Evolutionary conservation across 2,888 invertebrate genomes (phyloP), one percentile per base, ranked within the genome.

Genomic region (Tupiocoris notatus): DNA sequence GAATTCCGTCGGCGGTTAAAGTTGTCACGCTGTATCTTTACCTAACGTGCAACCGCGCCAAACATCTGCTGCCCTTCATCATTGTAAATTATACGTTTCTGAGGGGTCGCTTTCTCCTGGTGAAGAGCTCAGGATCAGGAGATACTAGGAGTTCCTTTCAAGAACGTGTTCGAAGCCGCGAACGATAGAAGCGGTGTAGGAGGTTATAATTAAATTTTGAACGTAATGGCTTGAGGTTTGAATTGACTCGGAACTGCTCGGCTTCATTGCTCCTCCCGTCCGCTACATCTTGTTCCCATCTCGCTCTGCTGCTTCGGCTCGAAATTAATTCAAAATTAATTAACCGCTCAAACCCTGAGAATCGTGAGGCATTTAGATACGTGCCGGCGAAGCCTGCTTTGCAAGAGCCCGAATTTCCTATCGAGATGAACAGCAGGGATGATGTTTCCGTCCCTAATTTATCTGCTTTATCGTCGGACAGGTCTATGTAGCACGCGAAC

Each of bases 251-350:
- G 25, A 39, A 18, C 65, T 7, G 18, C 25, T 20, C 18, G 39
- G 39, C 65, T 18, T 39, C 39, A 25, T n/a, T 18, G 20, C 59
- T n/a, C 20, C 59, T 17, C 59, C 59, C 59, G 6, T n/a, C 6
- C 7, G 59, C 16, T 59, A 17, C 59, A n/a, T n/a, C 20, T 59
- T 59, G 59, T 59, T 59, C 59, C 16, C 59, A 3, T 59, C 20
- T 54, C 54, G 70, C 25, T 73, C 63, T 25, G 54, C 54, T 54
- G 24, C 62, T 39, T 73, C 73, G 39, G 73, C 62, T 62, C 54
- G 73, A 63, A 73, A 73, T 73, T 73, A 73, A 73, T 73, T 73
- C 62, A 39, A 62, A 73, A 73, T 73, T 73, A 73, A 73, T 73
- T 73, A 73, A 63, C 61, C 73, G 61, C 73, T 62, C 22, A 17